Evolutionary conservation across 37 sponge, comb jelly and placozoan species (phyloP).

Genomic region (Crambe crambe): DNA sequence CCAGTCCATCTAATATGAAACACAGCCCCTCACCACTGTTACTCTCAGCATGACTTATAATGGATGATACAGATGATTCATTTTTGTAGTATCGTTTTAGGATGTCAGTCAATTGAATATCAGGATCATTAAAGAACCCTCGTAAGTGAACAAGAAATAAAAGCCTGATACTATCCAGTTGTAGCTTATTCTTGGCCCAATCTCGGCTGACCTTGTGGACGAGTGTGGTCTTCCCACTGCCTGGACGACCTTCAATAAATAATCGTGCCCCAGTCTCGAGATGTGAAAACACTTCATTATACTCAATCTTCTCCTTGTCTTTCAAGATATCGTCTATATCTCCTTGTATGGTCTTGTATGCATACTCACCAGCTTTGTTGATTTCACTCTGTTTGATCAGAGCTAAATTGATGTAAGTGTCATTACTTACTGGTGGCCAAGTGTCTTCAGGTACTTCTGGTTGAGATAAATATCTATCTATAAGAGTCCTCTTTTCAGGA

Average conservation of each 20-base stretch:
- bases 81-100: not conserved
- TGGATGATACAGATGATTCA: not conserved
- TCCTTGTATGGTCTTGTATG: not conserved
- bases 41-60: not conserved
- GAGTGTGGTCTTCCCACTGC: not conserved
- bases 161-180: not conserved
- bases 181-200: not conserved
- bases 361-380: not conserved
- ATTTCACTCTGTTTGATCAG: not conserved
- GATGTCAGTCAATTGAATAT: not conserved
- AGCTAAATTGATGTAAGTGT: not conserved
- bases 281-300: not conserved
- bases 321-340: not conserved
- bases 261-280: not conserved
- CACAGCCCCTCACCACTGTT: not conserved
- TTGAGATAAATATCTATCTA: not conserved
- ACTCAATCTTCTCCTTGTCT: not conserved
- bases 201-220: not conserved
- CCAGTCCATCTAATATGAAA: slow-evolving; percentile 30
- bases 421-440: not conserved
- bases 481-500: not conserved
- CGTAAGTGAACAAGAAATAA: slow-evolving; percentile 10
- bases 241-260: not conserved
- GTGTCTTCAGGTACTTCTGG: not conserved
- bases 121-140: not conserved